These are phyloP conservation scores for Heliopora coerulea DNA, from an alignment of 92 coral and sea anemone species.

Conservation along the genomic window DNA sequence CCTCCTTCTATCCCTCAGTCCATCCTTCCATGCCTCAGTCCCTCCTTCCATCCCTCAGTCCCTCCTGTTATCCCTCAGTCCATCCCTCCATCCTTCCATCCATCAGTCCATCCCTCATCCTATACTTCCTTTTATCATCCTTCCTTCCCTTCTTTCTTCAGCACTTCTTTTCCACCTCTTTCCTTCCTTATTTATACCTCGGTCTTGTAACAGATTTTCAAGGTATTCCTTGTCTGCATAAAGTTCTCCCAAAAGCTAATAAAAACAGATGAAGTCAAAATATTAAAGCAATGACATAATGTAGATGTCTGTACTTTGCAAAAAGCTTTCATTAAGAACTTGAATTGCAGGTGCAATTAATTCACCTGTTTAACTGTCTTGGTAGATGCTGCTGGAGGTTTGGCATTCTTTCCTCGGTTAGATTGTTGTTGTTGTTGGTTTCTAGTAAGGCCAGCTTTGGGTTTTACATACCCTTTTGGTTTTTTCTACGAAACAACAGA, in stretches of 20 bases:
- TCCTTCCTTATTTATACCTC: too few relatives aligned
- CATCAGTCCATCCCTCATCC: too few relatives aligned
- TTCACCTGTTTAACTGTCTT: slow-evolving; percentile 84
- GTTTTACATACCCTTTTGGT: slow-evolving; percentile 91
- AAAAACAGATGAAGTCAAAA: slow-evolving; percentile 18
- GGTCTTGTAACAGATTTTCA: slow-evolving; percentile 69
- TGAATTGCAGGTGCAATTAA: too few relatives aligned
- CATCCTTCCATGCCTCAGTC: too few relatives aligned
- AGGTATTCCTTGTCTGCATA: slow-evolving; percentile 84
- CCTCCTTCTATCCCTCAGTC: too few relatives aligned
- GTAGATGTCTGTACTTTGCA: background rate
- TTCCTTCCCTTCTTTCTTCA: too few relatives aligned
- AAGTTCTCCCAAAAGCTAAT: slow-evolving; percentile 81
- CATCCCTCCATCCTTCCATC: too few relatives aligned
- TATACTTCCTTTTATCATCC: too few relatives aligned
- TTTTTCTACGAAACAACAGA: slow-evolving; percentile 64
- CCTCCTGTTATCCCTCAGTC: too few relatives aligned
- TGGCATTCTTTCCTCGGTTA: slow-evolving; percentile 78
- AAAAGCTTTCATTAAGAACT: background rate
- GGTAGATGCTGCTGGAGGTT: slow-evolving; percentile 73
- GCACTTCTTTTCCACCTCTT: too few relatives aligned
- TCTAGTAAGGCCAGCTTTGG: slow-evolving; percentile 79
- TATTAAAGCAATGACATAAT: background rate
- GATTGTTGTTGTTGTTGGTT: slow-evolving; percentile 72
- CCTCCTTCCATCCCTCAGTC: too few relatives aligned